Base-by-base conservation (phyloP, 37 sponge, comb jelly and placozoan species). In the Hormiphora californensis region DNA sequence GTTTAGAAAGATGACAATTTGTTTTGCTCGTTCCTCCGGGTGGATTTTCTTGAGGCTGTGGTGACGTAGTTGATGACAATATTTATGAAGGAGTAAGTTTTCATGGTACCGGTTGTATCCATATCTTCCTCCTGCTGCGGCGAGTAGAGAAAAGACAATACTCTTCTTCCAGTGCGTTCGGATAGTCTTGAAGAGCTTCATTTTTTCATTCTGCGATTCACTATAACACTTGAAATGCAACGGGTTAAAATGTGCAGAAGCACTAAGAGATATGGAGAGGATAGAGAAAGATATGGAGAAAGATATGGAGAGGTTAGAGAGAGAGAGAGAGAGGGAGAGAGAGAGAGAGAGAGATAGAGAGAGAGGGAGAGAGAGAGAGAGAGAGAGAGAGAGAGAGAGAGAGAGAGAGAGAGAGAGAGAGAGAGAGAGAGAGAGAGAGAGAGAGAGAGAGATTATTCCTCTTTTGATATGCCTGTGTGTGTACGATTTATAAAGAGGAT, bases 101-200 rank as follows among this genome's bases (percentile, higher is more conserved):
- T 73, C 81, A 4, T 73, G 40, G 44, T 73, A 73, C 23, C 81
- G 41, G 46, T 73, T 73, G 81, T 32, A 73, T 22, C 81, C 81
- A 30, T 73, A 73, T n/a, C 21, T 17, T 11, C 44, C 32, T 22
- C 81, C 81, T 19, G 17, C 81, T 2, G 46, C 81, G 23, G 81
- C 81, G 27, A 73, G 3, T n/a, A 1, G 1, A 2, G 39, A 36
- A 30, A 73, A 73, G 25, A 73, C 40, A 7, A 73, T 41, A 3
- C 46, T 43, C 44, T 73, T 73, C 81, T 73, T 73, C 81, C 81
- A 73, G 81, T 73, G 81, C 5, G 41, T 73, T 30, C 46, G 32
- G 36, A 65, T 31, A 4, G 67, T 65, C 17, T 38, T 27, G 5
- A 73, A 23, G 44, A 73, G 46, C 81, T 73, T 73, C 81, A 73